Evolutionary conservation across 2,113 vertebrate species (phyloP).

Genomic region (Probosciger aterrimus): DNA sequence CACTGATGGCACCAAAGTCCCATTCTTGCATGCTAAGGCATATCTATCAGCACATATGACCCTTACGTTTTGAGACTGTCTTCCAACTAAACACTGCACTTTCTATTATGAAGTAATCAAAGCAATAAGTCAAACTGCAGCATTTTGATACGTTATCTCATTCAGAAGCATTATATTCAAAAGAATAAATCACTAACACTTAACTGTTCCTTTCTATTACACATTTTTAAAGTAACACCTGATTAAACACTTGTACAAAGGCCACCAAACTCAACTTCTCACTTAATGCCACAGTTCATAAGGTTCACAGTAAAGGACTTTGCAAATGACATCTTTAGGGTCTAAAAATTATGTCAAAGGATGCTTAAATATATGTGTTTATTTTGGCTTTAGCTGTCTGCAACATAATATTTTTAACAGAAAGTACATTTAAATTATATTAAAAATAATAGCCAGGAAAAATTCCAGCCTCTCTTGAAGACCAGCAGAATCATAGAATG

Average conservation of each 20-base stretch:
- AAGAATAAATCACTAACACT: not conserved
- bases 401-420: not conserved
- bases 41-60: not conserved
- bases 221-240: not conserved
- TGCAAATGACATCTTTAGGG: not conserved
- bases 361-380: not conserved
- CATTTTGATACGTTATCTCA: not conserved
- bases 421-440: not conserved
- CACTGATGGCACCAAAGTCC: not conserved
- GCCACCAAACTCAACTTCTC: not conserved
- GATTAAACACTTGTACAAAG: not conserved
- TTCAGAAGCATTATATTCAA: not conserved
- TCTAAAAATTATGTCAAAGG: not conserved
- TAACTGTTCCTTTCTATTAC: not conserved
- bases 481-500: not conserved
- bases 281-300: not conserved
- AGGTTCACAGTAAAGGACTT: not conserved
- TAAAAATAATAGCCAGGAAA: not conserved
- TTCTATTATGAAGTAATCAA: not conserved
- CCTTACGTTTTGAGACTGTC: not conserved
- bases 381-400: not conserved
- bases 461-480: not conserved
- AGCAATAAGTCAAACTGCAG: not conserved
- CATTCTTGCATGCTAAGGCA: not conserved
- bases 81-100: not conserved